Base-by-base conservation (phyloP, 2,113 vertebrate species). In the Triplophysa dalaica region DNA sequence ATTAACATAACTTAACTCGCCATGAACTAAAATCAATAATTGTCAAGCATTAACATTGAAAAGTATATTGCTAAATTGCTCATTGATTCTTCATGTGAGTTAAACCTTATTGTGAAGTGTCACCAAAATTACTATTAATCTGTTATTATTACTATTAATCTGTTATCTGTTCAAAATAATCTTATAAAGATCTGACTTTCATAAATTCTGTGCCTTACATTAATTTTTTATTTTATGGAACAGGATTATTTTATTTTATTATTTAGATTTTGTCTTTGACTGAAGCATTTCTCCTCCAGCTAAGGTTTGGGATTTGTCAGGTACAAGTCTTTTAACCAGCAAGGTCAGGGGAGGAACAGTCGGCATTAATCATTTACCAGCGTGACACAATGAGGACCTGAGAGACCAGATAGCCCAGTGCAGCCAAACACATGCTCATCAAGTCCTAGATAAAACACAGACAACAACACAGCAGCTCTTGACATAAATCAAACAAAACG, bases 281-380 rank as follows among this genome's bases (percentile, higher is more conserved):
- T 79, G 78, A 85, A 69, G 43, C 82, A 87, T 85, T 79, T 70
- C 82, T 84, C 88, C 85, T 11, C 64, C 81, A 85, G 66, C 83
- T 82, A 84, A 86, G 73, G 80, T 76, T 84, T 65, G 75, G 88
- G 84, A 89, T 85, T 87, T 88, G 90, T 92, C 87, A 90, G 89
- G 88, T 90, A 90, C 89, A 90, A 91, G 89, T 89, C 88, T 90
- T 89, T 91, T 89, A 91, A 90, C 90, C 90, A 90, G 88, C 88
- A 90, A 88, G 90, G 90, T 92, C 87, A 89, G 85, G 78, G 69
- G 83, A 89, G 91, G 89, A 91, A 83, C 87, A 85, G 84, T 83
- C 80, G 67, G 78, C 88, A 91, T 92, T 86, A 93, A 92, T 92
- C 87, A 93, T 92, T 92, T 87, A 93, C 90, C 63, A 80, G 73